phyloP scores from a whole-genome alignment of 2,797 vertebrate genomes.

The Menidia menidia region DNA sequence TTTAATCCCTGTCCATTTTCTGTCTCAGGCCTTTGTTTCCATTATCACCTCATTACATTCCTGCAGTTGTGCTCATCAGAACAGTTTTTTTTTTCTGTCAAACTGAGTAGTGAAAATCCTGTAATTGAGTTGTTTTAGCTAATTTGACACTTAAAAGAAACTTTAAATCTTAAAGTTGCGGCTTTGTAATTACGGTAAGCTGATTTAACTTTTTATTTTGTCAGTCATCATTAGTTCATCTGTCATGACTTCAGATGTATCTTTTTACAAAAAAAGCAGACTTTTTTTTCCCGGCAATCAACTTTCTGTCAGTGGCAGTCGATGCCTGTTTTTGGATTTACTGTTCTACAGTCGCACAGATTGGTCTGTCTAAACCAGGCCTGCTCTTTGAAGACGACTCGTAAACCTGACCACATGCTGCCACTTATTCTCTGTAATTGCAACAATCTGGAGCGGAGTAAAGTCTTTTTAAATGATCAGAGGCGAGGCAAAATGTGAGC shows the following conservation, averaged over 20 bases:
- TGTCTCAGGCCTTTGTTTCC: constrained; percentile 24
- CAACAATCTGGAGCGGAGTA: constrained; percentile 85
- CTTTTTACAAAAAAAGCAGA: constrained; percentile 40
- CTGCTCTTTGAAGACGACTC: constrained; percentile 82
- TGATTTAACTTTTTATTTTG: constrained; percentile 11
- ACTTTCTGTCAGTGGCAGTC: constrained; percentile 66
- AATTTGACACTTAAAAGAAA: constrained; percentile 24
- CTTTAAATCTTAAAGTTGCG: constrained; percentile 12
- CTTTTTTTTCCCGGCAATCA: constrained; percentile 47
- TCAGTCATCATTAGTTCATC: constrained; percentile 41
- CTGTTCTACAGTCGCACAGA: constrained; percentile 78
- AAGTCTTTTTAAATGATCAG: constrained; percentile 82
- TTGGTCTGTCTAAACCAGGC: constrained; percentile 76
- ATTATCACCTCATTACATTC: constrained; percentile 20
- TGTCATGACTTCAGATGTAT: constrained; percentile 38
- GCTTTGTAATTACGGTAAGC: background rate
- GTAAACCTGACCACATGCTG: constrained; percentile 87
- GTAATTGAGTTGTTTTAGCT: background rate
- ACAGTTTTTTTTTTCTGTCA: constrained; percentile 6
- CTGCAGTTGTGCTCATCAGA: constrained; percentile 7
- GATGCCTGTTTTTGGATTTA: constrained; percentile 79
- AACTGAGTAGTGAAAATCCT: constrained; percentile 15
- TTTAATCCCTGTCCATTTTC: constrained; percentile 21
- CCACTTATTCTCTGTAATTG: constrained; percentile 88
- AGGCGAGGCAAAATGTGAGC: constrained; percentile 77